phyloP scores from a whole-genome alignment of 1,140 invertebrate genomes.

The Caenorhabditis inopinata region DNA sequence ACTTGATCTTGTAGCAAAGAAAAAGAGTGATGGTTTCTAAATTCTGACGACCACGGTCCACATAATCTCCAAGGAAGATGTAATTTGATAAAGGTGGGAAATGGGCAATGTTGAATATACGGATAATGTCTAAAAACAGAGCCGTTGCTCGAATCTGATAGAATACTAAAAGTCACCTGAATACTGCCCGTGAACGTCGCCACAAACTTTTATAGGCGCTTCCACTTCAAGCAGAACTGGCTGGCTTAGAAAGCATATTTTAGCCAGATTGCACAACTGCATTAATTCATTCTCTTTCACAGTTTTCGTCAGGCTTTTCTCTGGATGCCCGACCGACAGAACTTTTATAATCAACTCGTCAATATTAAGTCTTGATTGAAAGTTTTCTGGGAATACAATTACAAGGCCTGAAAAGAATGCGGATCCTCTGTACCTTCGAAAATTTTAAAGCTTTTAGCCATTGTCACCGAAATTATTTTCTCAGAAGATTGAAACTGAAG shows the following conservation, averaged over 20 bases:
- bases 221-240: not conserved
- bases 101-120: not conserved
- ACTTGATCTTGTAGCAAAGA: constrained; percentile 10
- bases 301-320: not conserved
- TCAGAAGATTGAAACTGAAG: not conserved
- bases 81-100: not conserved
- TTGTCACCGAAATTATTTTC: not conserved
- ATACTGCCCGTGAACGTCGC: constrained; percentile 16
- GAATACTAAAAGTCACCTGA: not conserved
- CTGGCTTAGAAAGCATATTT: not conserved
- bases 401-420: not conserved
- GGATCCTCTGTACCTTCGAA: not conserved
- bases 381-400: not conserved
- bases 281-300: not conserved
- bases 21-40: constrained; percentile 54
- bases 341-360: not conserved
- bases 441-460: constrained; percentile 18
- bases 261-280: not conserved
- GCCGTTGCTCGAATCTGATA: not conserved
- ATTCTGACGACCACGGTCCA: constrained; percentile 21
- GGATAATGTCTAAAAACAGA: not conserved
- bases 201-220: constrained; percentile 21
- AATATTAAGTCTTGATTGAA: not conserved
- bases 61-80: constrained; percentile 26
- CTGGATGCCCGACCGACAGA: not conserved